Evolutionary conservation across 2,888 invertebrate genomes (phyloP), one percentile per base, ranked within the genome.

Genomic region (Mechanitis messenoides): DNA sequence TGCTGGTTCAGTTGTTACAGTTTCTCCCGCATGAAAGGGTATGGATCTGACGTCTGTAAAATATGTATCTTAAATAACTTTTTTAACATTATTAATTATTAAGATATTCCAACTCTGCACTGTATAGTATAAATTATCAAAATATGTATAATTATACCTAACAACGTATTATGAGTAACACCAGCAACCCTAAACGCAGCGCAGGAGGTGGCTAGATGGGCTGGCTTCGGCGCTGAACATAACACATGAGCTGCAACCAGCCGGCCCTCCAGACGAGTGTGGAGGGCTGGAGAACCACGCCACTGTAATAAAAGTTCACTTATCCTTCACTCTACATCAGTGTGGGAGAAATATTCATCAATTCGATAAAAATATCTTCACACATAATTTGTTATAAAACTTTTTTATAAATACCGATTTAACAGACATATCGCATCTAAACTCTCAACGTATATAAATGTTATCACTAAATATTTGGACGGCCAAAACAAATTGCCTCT

Each of bases 181-280:
- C 97, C 97, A 67, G 95, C 95, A 2, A 96, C 92, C 61, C 96
- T 91, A 78, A 97, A 96, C 3, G 96, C 94, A 12, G 96, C 95
- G 74, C 96, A 97, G 1, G 96, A 95, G 0, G 94, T 92, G 71
- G 94, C 94, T 5, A 95, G 91, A 61, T 91, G 91, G 54, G 91
- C 76, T 3, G 84, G 77, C 47, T 83, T 79, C 9, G 91, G 84
- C 69, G 95, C 94, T 60, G 95, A 92, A 77, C 97, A 97, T 68
- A 95, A 92, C 61, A 97, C 91, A 72, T 95, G 94, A 1, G 94
- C 94, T 33, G 96, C 90, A 58, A 97, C 93, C 63, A 97, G 89
- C 47, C 95, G 92, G 5, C 97, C 97, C 75, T 95, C 94, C 80
- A 96, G 92, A 60, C 93, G 92, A 33, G 92, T 88, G 59, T 95